Evolutionary conservation across 2,113 vertebrate genomes (phyloP).

Genomic region (Heliornis fulica): DNA sequence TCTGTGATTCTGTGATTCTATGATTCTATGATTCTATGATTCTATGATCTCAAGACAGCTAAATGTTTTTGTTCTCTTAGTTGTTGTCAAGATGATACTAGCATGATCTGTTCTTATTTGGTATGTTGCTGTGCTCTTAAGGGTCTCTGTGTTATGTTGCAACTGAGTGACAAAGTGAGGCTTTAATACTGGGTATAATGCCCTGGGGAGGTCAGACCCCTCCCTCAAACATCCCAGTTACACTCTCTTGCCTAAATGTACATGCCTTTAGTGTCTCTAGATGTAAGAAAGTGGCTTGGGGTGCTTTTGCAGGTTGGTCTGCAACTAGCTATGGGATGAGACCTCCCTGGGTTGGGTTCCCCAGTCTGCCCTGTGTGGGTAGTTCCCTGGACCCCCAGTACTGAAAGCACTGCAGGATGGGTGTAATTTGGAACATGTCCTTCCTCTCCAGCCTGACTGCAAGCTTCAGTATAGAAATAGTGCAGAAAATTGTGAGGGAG

Average conservation of each 20-base stretch:
- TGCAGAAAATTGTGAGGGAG: not conserved
- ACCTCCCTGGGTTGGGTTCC: not conserved
- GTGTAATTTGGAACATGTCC: not conserved
- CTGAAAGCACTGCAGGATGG: fast-evolving
- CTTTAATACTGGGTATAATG: not conserved
- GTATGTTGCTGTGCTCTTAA: not conserved
- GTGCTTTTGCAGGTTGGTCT: not conserved
- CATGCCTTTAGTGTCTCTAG: fast-evolving
- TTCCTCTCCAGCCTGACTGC: not conserved
- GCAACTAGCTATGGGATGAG: not conserved
- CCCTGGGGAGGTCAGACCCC: not conserved
- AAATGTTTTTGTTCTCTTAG: not conserved
- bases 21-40: no score
- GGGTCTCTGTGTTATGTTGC: fast-evolving
- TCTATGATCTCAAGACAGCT: no score
- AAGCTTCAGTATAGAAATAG: no score
- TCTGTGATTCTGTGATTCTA: no score
- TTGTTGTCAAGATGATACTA: not conserved
- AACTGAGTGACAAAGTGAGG: not conserved
- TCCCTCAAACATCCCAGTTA: not conserved
- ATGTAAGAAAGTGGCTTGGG: not conserved
- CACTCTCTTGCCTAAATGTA: no score
- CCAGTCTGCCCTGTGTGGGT: not conserved
- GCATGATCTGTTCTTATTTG: not conserved
- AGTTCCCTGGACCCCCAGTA: not conserved